phyloP scores from a whole-genome alignment of 2,888 invertebrate genomes.

The Syrphus vitripennis region DNA sequence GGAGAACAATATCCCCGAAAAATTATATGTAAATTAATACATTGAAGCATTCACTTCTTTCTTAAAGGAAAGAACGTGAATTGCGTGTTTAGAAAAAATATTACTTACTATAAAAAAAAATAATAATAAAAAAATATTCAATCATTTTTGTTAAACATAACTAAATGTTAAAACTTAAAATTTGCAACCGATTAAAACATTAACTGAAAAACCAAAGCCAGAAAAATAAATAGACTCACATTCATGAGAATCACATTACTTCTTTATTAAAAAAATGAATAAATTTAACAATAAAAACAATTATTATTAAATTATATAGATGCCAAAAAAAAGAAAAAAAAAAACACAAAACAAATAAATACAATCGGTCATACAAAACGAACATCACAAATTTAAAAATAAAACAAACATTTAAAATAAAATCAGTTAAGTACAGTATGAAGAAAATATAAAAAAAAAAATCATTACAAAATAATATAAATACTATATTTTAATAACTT shows the following conservation, averaged over 20 bases:
- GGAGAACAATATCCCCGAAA: neutral
- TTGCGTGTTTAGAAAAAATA: neutral
- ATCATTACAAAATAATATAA: neutral
- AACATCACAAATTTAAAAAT: conserved; percentile 60
- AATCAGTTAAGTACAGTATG: conserved; percentile 17
- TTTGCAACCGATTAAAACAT: neutral
- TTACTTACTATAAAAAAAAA: neutral
- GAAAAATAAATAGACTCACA: conserved; percentile 44
- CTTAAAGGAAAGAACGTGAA: neutral
- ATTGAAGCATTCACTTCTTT: neutral
- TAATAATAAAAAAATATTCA: neutral
- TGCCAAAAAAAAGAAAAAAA: conserved; percentile 31
- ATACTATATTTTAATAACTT: too few species aligned
- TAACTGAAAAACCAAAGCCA: conserved; percentile 62
- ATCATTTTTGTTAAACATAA: neutral
- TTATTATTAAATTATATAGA: conserved; percentile 7
- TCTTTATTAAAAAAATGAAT: neutral
- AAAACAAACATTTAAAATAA: too few species aligned
- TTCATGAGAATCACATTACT: conserved; percentile 2
- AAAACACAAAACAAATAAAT: conserved; percentile 4
- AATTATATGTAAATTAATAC: neutral
- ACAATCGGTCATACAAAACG: conserved; percentile 42
- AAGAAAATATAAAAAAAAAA: conserved; percentile 2
- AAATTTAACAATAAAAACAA: neutral
- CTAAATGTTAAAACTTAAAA: neutral